These are phyloP conservation scores for Archivesica marissinica DNA, from an alignment of 1,140 invertebrate genomes.

Conservation along the genomic window DNA sequence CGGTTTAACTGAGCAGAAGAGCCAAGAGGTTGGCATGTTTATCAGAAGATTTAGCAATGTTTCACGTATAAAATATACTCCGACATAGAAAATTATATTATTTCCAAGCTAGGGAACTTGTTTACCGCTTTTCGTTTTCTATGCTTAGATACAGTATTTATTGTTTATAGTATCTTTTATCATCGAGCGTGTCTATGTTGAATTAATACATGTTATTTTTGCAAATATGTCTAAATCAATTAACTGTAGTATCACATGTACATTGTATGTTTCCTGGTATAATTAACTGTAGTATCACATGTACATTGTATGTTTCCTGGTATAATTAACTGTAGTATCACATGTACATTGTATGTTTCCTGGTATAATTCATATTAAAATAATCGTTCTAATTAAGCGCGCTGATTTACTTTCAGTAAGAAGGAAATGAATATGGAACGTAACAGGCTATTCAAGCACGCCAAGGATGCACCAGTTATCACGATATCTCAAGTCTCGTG, in stretches of 20 bases:
- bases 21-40: neutral
- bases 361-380: too few species aligned
- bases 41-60: neutral
- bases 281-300: neutral
- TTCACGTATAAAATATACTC: neutral
- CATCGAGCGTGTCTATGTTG: conserved; percentile 2
- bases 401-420: too few species aligned
- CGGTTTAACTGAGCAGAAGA: too few species aligned
- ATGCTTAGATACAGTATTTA: conserved; percentile 22
- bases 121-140: neutral
- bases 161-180: conserved; percentile 14
- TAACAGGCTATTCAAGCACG: too few species aligned
- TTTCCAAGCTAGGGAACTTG: neutral
- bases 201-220: neutral
- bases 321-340: neutral
- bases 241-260: neutral
- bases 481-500: too few species aligned
- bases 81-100: neutral
- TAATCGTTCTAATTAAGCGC: too few species aligned
- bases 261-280: neutral
- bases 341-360: neutral
- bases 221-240: conserved; percentile 1
- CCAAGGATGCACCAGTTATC: too few species aligned
- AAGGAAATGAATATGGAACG: too few species aligned
- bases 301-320: neutral